phyloP scores from a whole-genome alignment of 2,113 vertebrate species.

The Tachysurus vachellii region DNA sequence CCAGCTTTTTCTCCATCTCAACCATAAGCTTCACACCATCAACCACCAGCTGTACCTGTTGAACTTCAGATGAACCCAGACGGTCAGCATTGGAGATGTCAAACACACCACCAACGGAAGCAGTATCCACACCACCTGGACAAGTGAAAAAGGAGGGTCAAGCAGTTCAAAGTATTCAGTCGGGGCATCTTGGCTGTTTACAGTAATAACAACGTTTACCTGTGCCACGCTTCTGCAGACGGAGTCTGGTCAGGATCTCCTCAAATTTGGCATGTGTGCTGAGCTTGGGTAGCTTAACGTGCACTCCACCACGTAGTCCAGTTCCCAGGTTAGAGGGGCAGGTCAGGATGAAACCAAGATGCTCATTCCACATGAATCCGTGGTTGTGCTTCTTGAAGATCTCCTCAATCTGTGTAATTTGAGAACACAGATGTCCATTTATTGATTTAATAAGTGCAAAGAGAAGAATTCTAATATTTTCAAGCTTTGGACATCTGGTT shows the following conservation, averaged over 20 bases:
- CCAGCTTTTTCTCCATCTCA: slow-evolving; percentile 97
- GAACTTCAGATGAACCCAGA: slow-evolving; percentile 91
- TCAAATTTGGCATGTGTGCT: slow-evolving; percentile 93
- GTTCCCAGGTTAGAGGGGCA: slow-evolving; percentile 95
- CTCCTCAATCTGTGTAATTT: slow-evolving; percentile 83
- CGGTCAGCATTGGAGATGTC: slow-evolving; percentile 97
- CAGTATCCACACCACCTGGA: slow-evolving; percentile 92
- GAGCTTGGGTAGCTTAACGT: slow-evolving; percentile 87
- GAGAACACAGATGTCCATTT: not conserved
- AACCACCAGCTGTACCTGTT: slow-evolving; percentile 94
- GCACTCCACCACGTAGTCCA: slow-evolving; percentile 89
- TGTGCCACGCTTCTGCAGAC: slow-evolving; percentile 96
- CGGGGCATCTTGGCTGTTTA: not conserved
- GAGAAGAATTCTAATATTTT: not conserved
- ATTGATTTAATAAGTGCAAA: not conserved
- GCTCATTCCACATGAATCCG: slow-evolving; percentile 94
- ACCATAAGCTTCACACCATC: slow-evolving; percentile 97
- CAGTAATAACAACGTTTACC: slow-evolving; percentile 66
- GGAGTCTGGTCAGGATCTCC: slow-evolving; percentile 87
- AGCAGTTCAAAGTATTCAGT: not conserved
- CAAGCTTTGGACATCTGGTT: not conserved
- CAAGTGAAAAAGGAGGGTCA: not conserved
- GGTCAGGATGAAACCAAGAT: slow-evolving; percentile 90
- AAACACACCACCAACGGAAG: slow-evolving; percentile 87
- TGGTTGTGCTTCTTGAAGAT: slow-evolving; percentile 91